phyloP scores from a whole-genome alignment of 92 coral and sea anemone species.

The Ricordea florida region DNA sequence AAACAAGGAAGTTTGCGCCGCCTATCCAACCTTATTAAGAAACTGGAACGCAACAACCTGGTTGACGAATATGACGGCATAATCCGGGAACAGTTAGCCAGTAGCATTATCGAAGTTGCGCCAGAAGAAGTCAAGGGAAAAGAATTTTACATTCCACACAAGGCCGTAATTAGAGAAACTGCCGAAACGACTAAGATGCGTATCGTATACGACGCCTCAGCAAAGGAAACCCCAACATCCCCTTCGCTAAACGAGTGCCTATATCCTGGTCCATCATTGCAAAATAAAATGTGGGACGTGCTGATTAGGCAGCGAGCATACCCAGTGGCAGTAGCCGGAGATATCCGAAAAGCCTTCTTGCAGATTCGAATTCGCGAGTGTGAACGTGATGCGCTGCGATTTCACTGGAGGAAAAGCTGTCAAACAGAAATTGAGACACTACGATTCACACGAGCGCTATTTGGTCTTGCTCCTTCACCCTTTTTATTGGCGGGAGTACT shows the following conservation, averaged over 20 bases:
- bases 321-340: neutral
- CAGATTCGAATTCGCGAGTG: no score
- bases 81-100: neutral
- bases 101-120: neutral
- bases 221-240: neutral
- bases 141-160: conserved; percentile 46
- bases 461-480: no score
- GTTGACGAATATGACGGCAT: neutral
- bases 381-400: no score
- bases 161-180: conserved; percentile 22
- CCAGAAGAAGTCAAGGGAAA: conserved; percentile 2
- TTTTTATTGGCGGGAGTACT: no score
- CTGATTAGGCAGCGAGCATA: neutral
- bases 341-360: no score
- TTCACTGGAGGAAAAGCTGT: no score
- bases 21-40: neutral
- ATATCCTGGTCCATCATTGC: conserved; percentile 19
- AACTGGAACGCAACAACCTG: neutral
- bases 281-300: conserved; percentile 22
- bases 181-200: conserved; percentile 33
- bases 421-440: no score
- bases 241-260: conserved; percentile 22
- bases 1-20: conserved; percentile 21
- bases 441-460: no score
- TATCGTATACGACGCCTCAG: conserved; percentile 26